Base-by-base conservation (phyloP, 2,113 vertebrate species). In the Junco hyemalis region DNA sequence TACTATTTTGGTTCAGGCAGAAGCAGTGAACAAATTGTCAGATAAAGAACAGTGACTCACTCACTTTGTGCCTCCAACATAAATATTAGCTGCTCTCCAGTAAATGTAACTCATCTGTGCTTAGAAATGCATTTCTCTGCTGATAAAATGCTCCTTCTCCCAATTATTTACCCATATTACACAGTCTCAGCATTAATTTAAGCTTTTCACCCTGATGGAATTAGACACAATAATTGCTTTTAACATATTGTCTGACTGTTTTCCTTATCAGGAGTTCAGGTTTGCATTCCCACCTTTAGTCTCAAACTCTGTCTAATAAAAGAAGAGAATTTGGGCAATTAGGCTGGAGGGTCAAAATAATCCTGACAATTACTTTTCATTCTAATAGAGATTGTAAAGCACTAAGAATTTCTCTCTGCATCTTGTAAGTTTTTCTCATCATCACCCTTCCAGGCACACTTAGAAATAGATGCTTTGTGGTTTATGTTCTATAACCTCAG, bases 401-500 rank as follows among this genome's bases (percentile, higher is more conserved):
- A 29, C 20, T 65, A 60, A 90, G 44, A 85, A 91, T 59, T 86
- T 85, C 45, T 82, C 17, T 76, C 6, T 83, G 29, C 25, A 33
- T 83, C n/a, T 57, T 73, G 16, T 70, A 74, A 88, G 35, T 40
- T 82, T 78, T 91, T 80, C 63, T 87, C 87, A 74, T 45, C 73
- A 33, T 57, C 28, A n/a, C 64, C 56, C 56, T 88, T 91, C 78
- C 33, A 95, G 77, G 76, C 70, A 82, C 92, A 95, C 48, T 71
- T 14, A 86, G 56, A 72, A 91, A 78, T n/a, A 92, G 79, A 61
- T 45, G 82, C 36, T 85, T 86, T 84, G 40, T 86, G 73, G 66
- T 66, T 91, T 96, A 86, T 85, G 33, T 40, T 86, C 85, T 72
- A 29, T 68, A 90, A 73, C 83, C 56, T 90, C 87, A 72, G 13